A percentile compares a stretch with the other conserved stretches of the same genome.
phyloP scores from a whole-genome alignment of 2,113 vertebrate genomes.

The Mus pahari region DNA sequence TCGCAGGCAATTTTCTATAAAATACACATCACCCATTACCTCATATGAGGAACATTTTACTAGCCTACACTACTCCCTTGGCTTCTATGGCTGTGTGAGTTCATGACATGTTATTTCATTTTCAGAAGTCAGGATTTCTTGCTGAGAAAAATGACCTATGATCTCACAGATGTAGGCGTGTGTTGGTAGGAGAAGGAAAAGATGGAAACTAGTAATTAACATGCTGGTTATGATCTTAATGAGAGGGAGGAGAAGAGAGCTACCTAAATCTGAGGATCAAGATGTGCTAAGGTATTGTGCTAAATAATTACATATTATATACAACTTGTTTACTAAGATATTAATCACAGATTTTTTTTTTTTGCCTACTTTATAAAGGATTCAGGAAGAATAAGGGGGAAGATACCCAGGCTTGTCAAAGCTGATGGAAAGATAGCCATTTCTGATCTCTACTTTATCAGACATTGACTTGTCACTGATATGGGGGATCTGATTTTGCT shows the following conservation, averaged over 20 bases:
- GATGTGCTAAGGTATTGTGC: neutral
- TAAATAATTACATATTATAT: neutral
- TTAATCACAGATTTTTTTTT: neutral
- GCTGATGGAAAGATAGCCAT: neutral
- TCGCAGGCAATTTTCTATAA: neutral
- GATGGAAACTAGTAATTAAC: neutral
- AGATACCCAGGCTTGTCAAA: neutral
- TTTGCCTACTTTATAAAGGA: neutral
- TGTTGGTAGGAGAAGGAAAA: neutral
- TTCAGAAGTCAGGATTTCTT: neutral
- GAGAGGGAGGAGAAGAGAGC: neutral
- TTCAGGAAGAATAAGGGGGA: neutral
- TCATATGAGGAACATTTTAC: neutral
- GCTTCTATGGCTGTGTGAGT: neutral
- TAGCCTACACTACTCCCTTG: neutral
- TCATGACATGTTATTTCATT: neutral
- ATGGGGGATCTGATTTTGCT: neutral
- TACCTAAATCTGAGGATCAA: neutral
- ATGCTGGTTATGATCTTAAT: neutral
- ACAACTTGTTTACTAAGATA: neutral
- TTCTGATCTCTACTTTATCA: neutral
- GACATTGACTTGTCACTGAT: neutral
- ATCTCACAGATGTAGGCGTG: neutral
- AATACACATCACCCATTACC: neutral
- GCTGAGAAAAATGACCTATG: neutral